Conservation (phyloP, 1,140 invertebrate genomes). For the Euura lappo region DNA sequence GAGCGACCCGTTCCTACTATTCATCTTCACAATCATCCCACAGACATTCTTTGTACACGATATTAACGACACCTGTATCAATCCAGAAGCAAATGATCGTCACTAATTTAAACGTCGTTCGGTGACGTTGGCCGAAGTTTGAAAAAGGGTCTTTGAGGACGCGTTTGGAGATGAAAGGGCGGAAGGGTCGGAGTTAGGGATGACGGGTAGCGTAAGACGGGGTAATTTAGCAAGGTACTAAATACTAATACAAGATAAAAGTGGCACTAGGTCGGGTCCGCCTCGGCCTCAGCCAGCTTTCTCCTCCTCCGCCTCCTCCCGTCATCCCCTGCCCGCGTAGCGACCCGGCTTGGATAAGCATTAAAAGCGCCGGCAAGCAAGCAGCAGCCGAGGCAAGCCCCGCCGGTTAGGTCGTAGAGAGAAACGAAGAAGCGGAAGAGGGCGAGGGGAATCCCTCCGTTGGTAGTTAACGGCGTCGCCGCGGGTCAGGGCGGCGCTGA, state of each 20-base stretch:
- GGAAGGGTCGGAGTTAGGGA: not conserved
- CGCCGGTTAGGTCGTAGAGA: not conserved
- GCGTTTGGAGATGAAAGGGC: not conserved
- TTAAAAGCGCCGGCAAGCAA: not conserved
- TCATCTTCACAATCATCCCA: too few relatives aligned
- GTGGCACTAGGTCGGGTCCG: not conserved
- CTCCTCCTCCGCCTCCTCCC: not conserved
- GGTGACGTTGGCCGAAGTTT: too few relatives aligned
- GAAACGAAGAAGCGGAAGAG: constrained; percentile 13
- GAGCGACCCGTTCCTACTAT: too few relatives aligned
- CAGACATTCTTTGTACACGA: too few relatives aligned
- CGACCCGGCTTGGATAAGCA: constrained; percentile 2
- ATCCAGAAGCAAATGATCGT: too few relatives aligned
- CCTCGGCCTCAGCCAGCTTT: too few relatives aligned
- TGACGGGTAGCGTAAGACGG: not conserved
- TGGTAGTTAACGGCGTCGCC: constrained; percentile 52
- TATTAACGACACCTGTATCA: too few relatives aligned
- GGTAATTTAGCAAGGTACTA: constrained; percentile 4
- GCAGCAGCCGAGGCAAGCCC: not conserved
- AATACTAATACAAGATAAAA: not conserved
- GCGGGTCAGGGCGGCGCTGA: constrained; percentile 57
- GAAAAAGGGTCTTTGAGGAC: too few relatives aligned
- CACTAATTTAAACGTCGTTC: too few relatives aligned
- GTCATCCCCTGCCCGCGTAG: not conserved
- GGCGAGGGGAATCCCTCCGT: not conserved